phyloP scores from a whole-genome alignment of 92 coral and sea anemone species.

The Galaxea fascicularis region DNA sequence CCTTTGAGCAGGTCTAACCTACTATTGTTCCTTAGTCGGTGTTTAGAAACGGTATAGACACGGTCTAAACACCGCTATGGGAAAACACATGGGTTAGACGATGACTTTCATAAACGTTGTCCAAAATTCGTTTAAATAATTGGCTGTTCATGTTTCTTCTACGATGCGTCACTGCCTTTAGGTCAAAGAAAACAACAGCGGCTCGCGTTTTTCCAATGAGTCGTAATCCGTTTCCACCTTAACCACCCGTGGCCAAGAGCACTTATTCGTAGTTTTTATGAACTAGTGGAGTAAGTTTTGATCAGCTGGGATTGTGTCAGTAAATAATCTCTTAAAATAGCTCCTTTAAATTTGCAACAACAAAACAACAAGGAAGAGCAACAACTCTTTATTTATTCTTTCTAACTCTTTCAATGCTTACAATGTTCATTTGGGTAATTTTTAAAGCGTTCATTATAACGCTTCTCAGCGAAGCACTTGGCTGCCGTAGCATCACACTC shows the following conservation, averaged over 20 bases:
- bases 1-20: slow-evolving; percentile 39
- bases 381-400: background rate
- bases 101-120: too few relatives aligned
- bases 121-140: too few relatives aligned
- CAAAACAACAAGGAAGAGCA: background rate
- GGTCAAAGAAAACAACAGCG: too few relatives aligned
- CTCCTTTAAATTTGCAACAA: background rate
- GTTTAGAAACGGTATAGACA: slow-evolving; percentile 8
- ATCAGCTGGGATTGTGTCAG: background rate
- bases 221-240: too few relatives aligned
- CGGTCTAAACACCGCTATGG: slow-evolving; percentile 9
- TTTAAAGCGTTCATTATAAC: slow-evolving; percentile 37
- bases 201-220: too few relatives aligned
- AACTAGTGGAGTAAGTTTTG: background rate
- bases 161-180: too few relatives aligned
- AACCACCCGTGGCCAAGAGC: background rate
- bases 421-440: slow-evolving; percentile 51
- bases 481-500: slow-evolving; percentile 69
- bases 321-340: background rate
- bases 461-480: slow-evolving; percentile 48
- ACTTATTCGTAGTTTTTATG: background rate
- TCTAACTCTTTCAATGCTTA: background rate
- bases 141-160: too few relatives aligned
- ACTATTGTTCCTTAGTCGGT: slow-evolving; percentile 42
- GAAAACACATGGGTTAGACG: too few relatives aligned